Conservation (phyloP, 2,797 vertebrate species). For the Limosa lapponica region DNA sequence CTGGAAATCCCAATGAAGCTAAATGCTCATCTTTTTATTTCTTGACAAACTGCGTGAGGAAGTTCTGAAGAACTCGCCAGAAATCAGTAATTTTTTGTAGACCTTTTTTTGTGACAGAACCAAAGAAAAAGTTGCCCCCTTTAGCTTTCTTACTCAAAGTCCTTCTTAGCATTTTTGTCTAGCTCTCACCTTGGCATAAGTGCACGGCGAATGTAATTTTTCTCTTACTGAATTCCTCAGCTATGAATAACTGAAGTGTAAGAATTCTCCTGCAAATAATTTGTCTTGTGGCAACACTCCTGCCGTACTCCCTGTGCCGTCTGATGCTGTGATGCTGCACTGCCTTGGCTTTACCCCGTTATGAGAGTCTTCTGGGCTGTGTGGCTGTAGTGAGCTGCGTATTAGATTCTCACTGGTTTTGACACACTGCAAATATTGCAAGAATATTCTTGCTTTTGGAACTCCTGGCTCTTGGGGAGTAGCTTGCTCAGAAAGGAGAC, state of each 20-base stretch:
- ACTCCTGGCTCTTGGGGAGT: neutral
- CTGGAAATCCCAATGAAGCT: neutral
- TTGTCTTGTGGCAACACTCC: neutral
- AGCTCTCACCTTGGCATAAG: neutral
- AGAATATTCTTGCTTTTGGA: neutral
- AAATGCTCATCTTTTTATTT: neutral
- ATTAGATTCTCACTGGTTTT: neutral
- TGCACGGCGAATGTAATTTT: neutral
- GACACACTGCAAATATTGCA: neutral
- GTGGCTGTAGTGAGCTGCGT: neutral
- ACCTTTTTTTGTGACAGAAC: neutral
- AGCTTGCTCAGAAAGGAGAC: neutral
- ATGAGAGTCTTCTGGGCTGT: neutral
- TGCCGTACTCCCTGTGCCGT: neutral
- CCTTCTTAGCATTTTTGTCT: neutral
- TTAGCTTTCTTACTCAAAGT: neutral
- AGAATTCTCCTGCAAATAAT: neutral
- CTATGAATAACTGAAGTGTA: neutral
- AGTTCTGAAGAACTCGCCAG: neutral
- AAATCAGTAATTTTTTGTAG: neutral
- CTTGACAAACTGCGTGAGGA: neutral
- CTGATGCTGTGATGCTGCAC: neutral
- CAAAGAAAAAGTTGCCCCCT: neutral
- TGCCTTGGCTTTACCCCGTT: neutral
- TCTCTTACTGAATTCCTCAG: neutral